phyloP scores from a whole-genome alignment of 53 echinoderm and acorn worm genomes.

The Arbacia lixula region DNA sequence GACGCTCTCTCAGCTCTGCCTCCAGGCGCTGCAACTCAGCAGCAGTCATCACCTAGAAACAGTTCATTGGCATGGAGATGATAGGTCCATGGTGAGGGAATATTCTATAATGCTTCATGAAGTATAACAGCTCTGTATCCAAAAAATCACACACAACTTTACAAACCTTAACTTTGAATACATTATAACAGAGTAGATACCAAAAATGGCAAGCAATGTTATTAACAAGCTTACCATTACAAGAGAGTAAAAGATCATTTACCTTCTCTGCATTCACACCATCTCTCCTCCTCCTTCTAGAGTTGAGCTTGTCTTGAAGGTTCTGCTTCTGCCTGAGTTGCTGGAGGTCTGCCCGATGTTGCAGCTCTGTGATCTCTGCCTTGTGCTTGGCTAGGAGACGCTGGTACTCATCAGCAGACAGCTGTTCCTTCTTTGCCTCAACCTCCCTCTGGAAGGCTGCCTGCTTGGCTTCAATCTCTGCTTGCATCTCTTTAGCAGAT shows the following conservation, averaged over 20 bases:
- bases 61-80: too few species aligned
- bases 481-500: slow-evolving; percentile 15
- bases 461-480: slow-evolving; percentile 50
- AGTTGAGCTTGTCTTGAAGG: slow-evolving; percentile 61
- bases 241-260: background rate
- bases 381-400: slow-evolving; percentile 54
- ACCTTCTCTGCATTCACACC: slow-evolving; percentile 44
- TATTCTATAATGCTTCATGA: too few species aligned
- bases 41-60: slow-evolving; percentile 49
- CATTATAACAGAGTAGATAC: too few species aligned
- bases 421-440: slow-evolving; percentile 46
- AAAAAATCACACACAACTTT: too few species aligned
- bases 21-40: slow-evolving; percentile 61
- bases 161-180: too few species aligned
- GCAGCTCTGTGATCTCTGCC: slow-evolving; percentile 48
- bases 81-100: too few species aligned
- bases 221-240: too few species aligned
- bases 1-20: slow-evolving; percentile 69
- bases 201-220: too few species aligned
- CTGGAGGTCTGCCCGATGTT: slow-evolving; percentile 27
- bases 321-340: slow-evolving; percentile 33
- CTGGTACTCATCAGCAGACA: slow-evolving; percentile 64
- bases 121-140: too few species aligned
- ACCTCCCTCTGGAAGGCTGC: slow-evolving; percentile 62
- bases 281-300: slow-evolving; percentile 41